phyloP scores from a whole-genome alignment of 1,140 invertebrate species.

The Trichomalopsis sarcophagae region DNA sequence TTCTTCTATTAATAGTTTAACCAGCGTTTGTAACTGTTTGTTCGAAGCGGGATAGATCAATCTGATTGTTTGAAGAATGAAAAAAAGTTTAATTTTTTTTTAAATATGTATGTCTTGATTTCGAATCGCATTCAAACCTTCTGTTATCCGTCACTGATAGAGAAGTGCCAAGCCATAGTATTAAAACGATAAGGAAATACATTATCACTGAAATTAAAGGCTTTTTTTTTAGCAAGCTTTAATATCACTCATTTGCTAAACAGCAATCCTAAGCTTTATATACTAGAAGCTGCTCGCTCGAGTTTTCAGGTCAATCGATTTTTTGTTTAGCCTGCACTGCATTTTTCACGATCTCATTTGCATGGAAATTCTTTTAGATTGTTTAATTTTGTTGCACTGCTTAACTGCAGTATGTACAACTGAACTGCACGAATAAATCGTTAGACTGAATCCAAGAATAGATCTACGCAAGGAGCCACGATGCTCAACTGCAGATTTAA shows the following conservation, averaged over 20 bases:
- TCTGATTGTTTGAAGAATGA: not conserved
- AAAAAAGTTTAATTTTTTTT: not conserved
- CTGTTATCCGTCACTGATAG: not conserved
- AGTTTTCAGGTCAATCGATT: conserved; percentile 30
- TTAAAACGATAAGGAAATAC: not conserved
- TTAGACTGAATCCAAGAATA: too few species aligned
- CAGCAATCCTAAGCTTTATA: not conserved
- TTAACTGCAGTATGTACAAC: too few species aligned
- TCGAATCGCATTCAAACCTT: conserved; percentile 18
- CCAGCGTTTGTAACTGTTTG: conserved; percentile 58
- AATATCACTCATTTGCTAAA: not conserved
- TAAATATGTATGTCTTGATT: not conserved
- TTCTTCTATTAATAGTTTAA: conserved; percentile 61
- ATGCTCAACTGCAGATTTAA: too few species aligned
- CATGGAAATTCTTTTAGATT: conserved; percentile 17
- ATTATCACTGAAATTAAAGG: not conserved
- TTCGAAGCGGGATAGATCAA: conserved; percentile 17
- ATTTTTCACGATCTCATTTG: conserved; percentile 41
- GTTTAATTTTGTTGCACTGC: too few species aligned
- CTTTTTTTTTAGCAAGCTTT: not conserved
- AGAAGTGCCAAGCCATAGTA: too few species aligned
- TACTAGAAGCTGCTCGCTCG: not conserved
- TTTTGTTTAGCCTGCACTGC: conserved; percentile 28
- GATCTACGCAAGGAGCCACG: too few species aligned
- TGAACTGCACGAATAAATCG: too few species aligned